Evolutionary conservation across 2,888 invertebrate species (phyloP).

Genomic region (Phyllotreta striolata): DNA sequence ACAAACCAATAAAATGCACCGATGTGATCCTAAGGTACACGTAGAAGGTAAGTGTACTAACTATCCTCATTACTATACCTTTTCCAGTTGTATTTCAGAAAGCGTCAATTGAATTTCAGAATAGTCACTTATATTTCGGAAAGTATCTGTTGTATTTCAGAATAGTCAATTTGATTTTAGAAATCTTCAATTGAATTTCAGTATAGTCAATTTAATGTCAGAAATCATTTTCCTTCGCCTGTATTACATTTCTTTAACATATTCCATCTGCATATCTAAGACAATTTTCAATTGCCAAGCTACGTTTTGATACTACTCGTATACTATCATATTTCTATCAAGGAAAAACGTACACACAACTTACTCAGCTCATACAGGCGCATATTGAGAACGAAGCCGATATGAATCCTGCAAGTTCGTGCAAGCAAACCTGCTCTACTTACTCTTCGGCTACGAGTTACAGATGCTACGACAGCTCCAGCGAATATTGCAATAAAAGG

Average conservation of each 20-base stretch:
- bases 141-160: too few relatives aligned
- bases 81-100: too few relatives aligned
- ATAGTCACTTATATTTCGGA: too few relatives aligned
- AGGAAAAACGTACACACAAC: constrained; percentile 73
- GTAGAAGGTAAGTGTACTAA: constrained; percentile 39
- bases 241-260: too few relatives aligned
- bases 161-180: too few relatives aligned
- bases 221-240: too few relatives aligned
- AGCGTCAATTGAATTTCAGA: too few relatives aligned
- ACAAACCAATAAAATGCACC: constrained; percentile 34
- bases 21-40: constrained; percentile 44
- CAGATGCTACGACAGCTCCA: constrained; percentile 45
- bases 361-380: constrained; percentile 81
- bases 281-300: too few relatives aligned
- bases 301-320: too few relatives aligned
- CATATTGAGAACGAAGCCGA: constrained; percentile 86
- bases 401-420: constrained; percentile 73
- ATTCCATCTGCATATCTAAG: too few relatives aligned
- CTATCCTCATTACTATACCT: background rate
- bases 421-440: constrained; percentile 65
- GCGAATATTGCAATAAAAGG: constrained; percentile 43
- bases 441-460: constrained; percentile 38
- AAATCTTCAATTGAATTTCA: background rate
- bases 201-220: constrained; percentile 1
- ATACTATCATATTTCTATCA: constrained; percentile 27